A percentile compares a stretch with the other conserved stretches of the same genome.
phyloP scores from a whole-genome alignment of 92 coral and sea anemone species.

The Paramuricea clavata region DNA sequence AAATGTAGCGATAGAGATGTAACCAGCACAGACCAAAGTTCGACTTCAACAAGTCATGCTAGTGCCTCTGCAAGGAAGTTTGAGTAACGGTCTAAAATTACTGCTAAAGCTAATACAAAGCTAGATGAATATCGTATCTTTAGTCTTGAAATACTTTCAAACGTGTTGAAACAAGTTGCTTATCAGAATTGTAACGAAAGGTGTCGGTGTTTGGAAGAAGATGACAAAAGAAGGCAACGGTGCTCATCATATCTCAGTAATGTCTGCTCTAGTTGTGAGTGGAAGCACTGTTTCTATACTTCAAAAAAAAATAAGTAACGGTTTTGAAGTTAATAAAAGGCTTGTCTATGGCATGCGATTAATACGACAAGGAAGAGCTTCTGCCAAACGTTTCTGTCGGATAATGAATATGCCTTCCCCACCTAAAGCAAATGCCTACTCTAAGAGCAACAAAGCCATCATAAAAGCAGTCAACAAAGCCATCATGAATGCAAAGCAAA shows the following conservation, averaged over 20 bases:
- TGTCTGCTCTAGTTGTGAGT: slow-evolving; percentile 50
- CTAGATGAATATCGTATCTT: slow-evolving; percentile 49
- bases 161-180: slow-evolving; percentile 26
- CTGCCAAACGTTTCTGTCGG: slow-evolving; percentile 50
- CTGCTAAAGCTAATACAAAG: slow-evolving; percentile 12
- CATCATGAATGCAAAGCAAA: too few species aligned
- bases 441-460: too few species aligned
- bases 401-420: too few species aligned
- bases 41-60: too few species aligned
- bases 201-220: slow-evolving; percentile 33
- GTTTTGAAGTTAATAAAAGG: too few species aligned
- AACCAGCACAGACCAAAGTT: too few species aligned
- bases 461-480: too few species aligned
- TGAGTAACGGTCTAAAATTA: slow-evolving; percentile 10
- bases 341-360: slow-evolving; percentile 60
- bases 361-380: slow-evolving; percentile 40
- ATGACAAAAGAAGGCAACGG: neutral
- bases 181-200: slow-evolving; percentile 57
- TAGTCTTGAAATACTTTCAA: slow-evolving; percentile 53
- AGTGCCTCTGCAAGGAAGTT: slow-evolving; percentile 60
- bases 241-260: slow-evolving; percentile 44
- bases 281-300: slow-evolving; percentile 43
- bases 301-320: slow-evolving; percentile 40
- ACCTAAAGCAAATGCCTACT: too few species aligned
- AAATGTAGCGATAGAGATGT: neutral